Conservation (phyloP, 2,797 vertebrate genomes). For the Danio jaintianensis region DNA sequence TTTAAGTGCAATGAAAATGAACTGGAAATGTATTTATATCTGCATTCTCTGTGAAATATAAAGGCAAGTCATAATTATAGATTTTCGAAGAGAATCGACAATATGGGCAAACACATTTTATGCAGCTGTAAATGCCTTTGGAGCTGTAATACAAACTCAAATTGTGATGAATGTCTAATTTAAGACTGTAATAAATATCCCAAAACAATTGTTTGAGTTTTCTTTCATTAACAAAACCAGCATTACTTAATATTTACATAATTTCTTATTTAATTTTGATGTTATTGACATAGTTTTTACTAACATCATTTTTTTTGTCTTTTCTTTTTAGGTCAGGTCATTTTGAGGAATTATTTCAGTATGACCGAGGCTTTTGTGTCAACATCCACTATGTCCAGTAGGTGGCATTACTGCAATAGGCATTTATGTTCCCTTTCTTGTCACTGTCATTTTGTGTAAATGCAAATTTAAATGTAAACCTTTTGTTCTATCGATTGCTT, state of each 20-base stretch:
- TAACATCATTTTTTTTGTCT: not conserved
- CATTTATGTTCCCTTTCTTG: slow-evolving; percentile 7
- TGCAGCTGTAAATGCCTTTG: not conserved
- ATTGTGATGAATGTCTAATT: not conserved
- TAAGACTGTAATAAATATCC: slow-evolving; percentile 13
- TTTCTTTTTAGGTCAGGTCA: not conserved
- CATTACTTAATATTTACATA: not conserved
- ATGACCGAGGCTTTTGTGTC: not conserved
- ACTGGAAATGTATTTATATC: not conserved
- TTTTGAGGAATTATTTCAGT: not conserved
- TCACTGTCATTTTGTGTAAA: not conserved
- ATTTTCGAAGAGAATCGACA: not conserved
- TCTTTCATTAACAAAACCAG: not conserved
- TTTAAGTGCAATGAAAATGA: not conserved
- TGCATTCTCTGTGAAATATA: not conserved
- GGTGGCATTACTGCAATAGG: slow-evolving; percentile 26
- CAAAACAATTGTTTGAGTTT: not conserved
- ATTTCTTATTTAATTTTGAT: not conserved
- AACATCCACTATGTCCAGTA: slow-evolving; percentile 15
- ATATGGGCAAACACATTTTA: not conserved
- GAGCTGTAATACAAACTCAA: not conserved
- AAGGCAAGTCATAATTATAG: not conserved
- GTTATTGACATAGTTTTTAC: not conserved
- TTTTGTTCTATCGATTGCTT: not conserved
- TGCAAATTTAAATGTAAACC: not conserved